Percentiles rank a stretch among this genome's conserved stretches.
phyloP scores from a whole-genome alignment of 2,797 vertebrate species.

The Syndactyla subalaris region DNA sequence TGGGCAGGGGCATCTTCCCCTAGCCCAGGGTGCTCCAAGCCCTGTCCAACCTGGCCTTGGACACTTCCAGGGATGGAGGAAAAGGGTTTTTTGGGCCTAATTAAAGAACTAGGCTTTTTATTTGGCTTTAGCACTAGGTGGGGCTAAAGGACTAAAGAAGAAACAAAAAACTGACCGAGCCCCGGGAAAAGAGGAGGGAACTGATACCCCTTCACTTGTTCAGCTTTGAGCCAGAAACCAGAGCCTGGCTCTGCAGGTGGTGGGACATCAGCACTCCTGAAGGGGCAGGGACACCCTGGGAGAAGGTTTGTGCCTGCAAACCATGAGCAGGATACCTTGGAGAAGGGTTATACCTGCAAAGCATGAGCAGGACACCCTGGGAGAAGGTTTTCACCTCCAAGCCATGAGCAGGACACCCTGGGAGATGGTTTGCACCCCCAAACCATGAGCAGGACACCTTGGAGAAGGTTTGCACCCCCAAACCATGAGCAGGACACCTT shows the following conservation, averaged over 20 bases:
- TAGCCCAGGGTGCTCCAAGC: not conserved
- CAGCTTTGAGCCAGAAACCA: not conserved
- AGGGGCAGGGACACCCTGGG: fast-evolving
- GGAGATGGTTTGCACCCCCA: too few species aligned
- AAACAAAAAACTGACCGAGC: fast-evolving
- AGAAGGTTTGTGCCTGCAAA: not conserved
- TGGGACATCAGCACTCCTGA: not conserved
- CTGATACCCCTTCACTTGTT: fast-evolving
- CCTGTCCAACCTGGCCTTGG: fast-evolving
- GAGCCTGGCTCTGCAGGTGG: not conserved
- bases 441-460: too few species aligned
- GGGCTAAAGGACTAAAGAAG: conserved; percentile 21
- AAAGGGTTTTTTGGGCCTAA: not conserved
- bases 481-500: too few species aligned
- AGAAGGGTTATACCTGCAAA: too few species aligned
- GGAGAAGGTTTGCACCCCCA: too few species aligned
- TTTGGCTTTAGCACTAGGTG: conserved; percentile 47
- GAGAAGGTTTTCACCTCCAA: too few species aligned
- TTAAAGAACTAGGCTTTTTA: not conserved
- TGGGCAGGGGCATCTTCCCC: not conserved
- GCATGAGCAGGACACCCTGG: too few species aligned
- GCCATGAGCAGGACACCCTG: too few species aligned
- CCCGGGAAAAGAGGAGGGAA: not conserved
- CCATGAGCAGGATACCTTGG: too few species aligned
- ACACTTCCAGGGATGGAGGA: too few species aligned